Evolutionary conservation across 1,140 invertebrate genomes (phyloP), one percentile per base, ranked within the genome.

Genomic region (Magallana gigas): DNA sequence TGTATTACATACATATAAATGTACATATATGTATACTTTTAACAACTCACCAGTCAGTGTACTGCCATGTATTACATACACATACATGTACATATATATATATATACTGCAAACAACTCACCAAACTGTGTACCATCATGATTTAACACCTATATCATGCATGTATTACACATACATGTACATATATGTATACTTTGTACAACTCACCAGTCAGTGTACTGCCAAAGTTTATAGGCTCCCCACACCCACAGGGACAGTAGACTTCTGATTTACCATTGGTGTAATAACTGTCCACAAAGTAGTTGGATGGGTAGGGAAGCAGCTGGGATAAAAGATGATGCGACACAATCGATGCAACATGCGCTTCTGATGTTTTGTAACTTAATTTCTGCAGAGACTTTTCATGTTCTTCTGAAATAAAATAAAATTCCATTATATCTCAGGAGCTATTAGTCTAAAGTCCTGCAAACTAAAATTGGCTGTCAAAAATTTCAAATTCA

Each of bases 341-440:
- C 29, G 64, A 29, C 18, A 71, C n/a, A 18, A 71, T 8, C 9
- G 64, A 16, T n/a, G 64, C 18, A 5, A 71, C n/a, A 16, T 71
- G 64, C 16, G 6, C 64, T 71, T 71, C 64, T 23, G 64, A 71
- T 23, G 18, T n/a, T 18, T n/a, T 8, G n/a, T 71, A 8, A 9
- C n/a, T 71, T 71, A 71, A 23, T 18, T 23, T 71, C 64, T 23
- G 7, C 64, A 23, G 29, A 23, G 8, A n/a, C 8, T 23, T 71
- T 71, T 71, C 64, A 71, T 71, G 64, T 71, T 71, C 64, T n/a
- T 71, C 64, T 71, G 64, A 71, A 71, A 71, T 23, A 64, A 64
- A n/a, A 64, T n/a, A n/a, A 64, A 64, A 64, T 48, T 48, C 36
- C 36, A 48, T 48, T 48, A 48, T 48, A 48, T 48, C 5, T 48